Base-by-base conservation (phyloP, 2,113 vertebrate species). In the Triplophysa tibetana region DNA sequence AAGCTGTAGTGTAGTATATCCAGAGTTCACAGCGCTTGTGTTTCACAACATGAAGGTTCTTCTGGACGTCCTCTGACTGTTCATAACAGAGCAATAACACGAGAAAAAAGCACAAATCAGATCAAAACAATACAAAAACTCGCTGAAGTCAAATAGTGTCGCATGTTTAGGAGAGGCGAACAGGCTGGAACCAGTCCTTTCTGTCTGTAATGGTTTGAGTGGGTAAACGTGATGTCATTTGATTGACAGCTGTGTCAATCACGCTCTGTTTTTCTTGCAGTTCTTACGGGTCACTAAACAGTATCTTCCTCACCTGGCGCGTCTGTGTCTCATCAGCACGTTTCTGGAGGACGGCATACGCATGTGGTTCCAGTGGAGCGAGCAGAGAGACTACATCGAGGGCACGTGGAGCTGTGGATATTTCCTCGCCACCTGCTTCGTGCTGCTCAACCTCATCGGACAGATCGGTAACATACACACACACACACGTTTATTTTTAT, bases 351-450 rank as follows among this genome's bases (percentile, higher is more conserved):
- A 99, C 0, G 97, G 97, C 80, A 95, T 99, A 85, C 96, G 97
- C 82, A 99, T 99, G 98, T 99, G 98, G 98, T 95, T 99, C 91
- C 97, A 99, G 95, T 98, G 97, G 97, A 90, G 94, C 0, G 97
- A 99, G 74, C 98, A 99, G 93, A 92, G 95, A 11, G 98, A 99
- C 85, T 99, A 99, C 93, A 99, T 99, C 0, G 95, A 98, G 52
- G 92, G 85, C 70, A 98, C 97, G 2, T 99, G 97, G 97, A 92
- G 82, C 91, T 98, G 97, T 13, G 98, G 98, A 87, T 97, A 98
- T 89, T 88, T 98, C 87, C 90, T 99, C 86, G 97, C 98, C 60
- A 96, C 95, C 0, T 88, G 93, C 90, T 99, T 99, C 0, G 97
- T 99, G 84, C 91, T 99, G 87, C 89, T 98, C 81, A 99, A 99